Conservation (phyloP, 2,113 vertebrate species). For the Neogale vison region DNA sequence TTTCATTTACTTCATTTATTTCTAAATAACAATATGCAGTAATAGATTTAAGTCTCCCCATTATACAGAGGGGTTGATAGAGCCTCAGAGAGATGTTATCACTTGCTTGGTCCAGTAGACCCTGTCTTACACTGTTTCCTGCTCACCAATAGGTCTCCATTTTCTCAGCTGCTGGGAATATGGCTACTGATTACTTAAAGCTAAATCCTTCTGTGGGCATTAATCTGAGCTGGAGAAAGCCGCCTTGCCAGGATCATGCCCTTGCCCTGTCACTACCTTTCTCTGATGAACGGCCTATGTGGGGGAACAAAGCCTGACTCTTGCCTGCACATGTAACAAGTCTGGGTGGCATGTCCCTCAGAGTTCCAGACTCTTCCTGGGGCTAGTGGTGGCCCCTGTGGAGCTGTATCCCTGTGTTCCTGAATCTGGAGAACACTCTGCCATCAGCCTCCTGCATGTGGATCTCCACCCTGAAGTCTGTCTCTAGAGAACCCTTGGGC, state of each 20-base stretch:
- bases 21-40: not conserved
- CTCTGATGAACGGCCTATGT: not conserved
- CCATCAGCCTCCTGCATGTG: not conserved
- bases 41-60: not conserved
- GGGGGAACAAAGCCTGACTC: not conserved
- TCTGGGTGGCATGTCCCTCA: not conserved
- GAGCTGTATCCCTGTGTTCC: not conserved
- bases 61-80: not conserved
- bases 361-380: not conserved
- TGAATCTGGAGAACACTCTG: not conserved
- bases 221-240: not conserved
- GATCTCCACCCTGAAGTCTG: not conserved
- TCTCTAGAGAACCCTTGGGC: not conserved
- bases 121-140: not conserved
- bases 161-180: not conserved
- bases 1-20: not conserved
- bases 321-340: not conserved
- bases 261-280: not conserved
- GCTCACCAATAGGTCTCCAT: not conserved
- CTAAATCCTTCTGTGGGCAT: not conserved
- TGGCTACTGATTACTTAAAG: not conserved
- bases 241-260: not conserved
- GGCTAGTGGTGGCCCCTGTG: too few relatives aligned
- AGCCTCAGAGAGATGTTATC: not conserved
- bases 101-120: too few relatives aligned